These are phyloP conservation scores for Paraescarpia echinospica DNA, from an alignment of 1,140 invertebrate genomes.

Conservation along the genomic window DNA sequence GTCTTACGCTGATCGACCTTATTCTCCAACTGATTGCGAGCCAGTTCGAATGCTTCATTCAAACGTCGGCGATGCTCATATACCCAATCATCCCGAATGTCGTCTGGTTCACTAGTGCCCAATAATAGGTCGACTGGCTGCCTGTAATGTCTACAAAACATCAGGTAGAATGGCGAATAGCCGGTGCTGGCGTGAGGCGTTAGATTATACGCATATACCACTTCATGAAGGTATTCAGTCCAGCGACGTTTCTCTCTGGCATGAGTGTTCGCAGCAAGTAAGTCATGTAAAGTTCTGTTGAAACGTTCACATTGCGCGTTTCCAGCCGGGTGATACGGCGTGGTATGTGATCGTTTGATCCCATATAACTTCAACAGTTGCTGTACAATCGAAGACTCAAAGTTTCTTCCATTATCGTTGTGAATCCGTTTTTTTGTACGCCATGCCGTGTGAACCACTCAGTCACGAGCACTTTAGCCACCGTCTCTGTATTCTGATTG, in stretches of 20 bases:
- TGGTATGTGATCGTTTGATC: constrained; percentile 22
- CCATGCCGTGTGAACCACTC: too few relatives aligned
- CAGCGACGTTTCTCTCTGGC: constrained; percentile 22
- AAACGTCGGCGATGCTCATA: too few relatives aligned
- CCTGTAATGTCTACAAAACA: constrained; percentile 43
- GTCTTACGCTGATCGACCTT: background rate
- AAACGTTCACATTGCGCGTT: too few relatives aligned
- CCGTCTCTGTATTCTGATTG: too few relatives aligned
- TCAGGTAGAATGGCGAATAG: constrained; percentile 36
- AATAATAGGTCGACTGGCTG: too few relatives aligned
- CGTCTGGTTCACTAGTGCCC: background rate
- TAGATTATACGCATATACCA: too few relatives aligned
- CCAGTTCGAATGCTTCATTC: background rate
- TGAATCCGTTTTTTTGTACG: background rate
- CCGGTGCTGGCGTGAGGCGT: constrained; percentile 23
- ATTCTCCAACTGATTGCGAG: background rate
- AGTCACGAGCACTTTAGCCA: too few relatives aligned
- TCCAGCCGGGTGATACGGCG: constrained; percentile 42
- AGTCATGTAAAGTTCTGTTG: constrained; percentile 36
- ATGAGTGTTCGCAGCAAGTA: constrained; percentile 33
- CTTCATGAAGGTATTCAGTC: background rate
- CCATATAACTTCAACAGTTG: too few relatives aligned
- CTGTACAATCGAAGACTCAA: too few relatives aligned
- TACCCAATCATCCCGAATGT: too few relatives aligned
- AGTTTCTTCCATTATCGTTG: too few relatives aligned